phyloP scores from a whole-genome alignment of 2,888 invertebrate genomes.

The Agrilus cyanescens region DNA sequence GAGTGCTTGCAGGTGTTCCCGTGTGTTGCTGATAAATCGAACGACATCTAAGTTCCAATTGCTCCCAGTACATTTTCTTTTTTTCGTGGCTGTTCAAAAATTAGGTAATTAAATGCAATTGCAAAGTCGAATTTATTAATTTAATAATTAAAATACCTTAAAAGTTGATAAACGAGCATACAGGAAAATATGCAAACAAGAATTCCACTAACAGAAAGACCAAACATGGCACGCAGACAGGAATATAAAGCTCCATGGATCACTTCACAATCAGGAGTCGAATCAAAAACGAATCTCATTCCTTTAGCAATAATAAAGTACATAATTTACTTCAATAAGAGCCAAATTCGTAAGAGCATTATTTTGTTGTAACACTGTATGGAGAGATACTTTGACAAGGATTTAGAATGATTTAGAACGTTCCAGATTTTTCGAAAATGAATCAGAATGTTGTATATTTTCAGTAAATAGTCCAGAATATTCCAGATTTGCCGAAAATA shows the following conservation, averaged over 20 bases:
- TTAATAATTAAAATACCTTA: constrained; percentile 42
- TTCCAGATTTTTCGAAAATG: no score
- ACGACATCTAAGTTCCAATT: constrained; percentile 72
- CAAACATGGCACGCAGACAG: constrained; percentile 79
- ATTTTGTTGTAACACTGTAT: no score
- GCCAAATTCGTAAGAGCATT: background rate
- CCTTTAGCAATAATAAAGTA: constrained; percentile 34
- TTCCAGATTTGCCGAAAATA: no score
- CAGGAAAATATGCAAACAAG: constrained; percentile 84
- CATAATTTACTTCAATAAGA: background rate
- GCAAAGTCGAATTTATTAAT: background rate
- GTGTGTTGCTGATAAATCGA: constrained; percentile 56
- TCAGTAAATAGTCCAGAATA: no score
- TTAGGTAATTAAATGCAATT: constrained; percentile 1
- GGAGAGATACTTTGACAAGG: no score
- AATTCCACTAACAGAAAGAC: constrained; percentile 82
- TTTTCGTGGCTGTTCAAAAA: constrained; percentile 62
- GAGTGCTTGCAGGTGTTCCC: constrained; percentile 28
- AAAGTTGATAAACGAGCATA: constrained; percentile 81
- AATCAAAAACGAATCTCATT: constrained; percentile 72
- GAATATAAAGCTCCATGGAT: constrained; percentile 82
- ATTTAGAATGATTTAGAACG: no score
- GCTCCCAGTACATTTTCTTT: constrained; percentile 93
- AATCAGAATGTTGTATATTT: no score
- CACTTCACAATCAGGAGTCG: constrained; percentile 79